phyloP scores from a whole-genome alignment of 2,888 invertebrate species.

The Drosophila siamana region DNA sequence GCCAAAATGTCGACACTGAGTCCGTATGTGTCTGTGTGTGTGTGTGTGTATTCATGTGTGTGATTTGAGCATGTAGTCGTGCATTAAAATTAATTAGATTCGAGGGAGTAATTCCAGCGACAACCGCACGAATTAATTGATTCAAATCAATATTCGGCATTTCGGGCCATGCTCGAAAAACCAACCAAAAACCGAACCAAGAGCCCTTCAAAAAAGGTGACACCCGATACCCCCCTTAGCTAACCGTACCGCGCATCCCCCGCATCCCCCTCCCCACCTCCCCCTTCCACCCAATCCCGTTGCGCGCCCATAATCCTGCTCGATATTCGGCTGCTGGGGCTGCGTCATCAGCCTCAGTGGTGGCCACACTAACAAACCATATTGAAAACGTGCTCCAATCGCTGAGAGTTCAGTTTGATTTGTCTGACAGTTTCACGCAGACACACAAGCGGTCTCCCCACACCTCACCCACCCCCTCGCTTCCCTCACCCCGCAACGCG shows the following conservation, averaged over 20 bases:
- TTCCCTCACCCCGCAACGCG: slow-evolving; percentile 1
- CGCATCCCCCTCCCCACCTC: not conserved
- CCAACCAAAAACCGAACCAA: slow-evolving; percentile 53
- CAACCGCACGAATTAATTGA: slow-evolving; percentile 85
- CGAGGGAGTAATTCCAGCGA: slow-evolving; percentile 85
- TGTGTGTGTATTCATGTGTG: slow-evolving; percentile 62
- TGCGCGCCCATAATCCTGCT: slow-evolving; percentile 5
- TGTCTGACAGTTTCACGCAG: slow-evolving; percentile 66
- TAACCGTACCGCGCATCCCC: not conserved
- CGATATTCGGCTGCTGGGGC: slow-evolving; percentile 12
- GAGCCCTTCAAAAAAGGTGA: slow-evolving; percentile 55
- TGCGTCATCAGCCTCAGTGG: slow-evolving; percentile 34
- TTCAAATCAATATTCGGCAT: slow-evolving; percentile 86
- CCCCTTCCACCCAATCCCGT: slow-evolving; percentile 3
- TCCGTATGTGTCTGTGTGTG: slow-evolving; percentile 33
- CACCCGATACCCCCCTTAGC: slow-evolving; percentile 32
- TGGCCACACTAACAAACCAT: slow-evolving; percentile 75
- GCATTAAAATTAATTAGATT: slow-evolving; percentile 86
- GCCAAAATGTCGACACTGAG: slow-evolving; percentile 67
- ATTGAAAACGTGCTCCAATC: slow-evolving; percentile 77
- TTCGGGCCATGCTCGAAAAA: slow-evolving; percentile 64
- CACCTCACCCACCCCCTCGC: not conserved
- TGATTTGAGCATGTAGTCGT: slow-evolving; percentile 71
- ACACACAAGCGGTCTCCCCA: not conserved
- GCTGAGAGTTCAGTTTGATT: slow-evolving; percentile 72